Evolutionary conservation across 2,113 vertebrate species (phyloP).

Genomic region (Siniperca knerii): DNA sequence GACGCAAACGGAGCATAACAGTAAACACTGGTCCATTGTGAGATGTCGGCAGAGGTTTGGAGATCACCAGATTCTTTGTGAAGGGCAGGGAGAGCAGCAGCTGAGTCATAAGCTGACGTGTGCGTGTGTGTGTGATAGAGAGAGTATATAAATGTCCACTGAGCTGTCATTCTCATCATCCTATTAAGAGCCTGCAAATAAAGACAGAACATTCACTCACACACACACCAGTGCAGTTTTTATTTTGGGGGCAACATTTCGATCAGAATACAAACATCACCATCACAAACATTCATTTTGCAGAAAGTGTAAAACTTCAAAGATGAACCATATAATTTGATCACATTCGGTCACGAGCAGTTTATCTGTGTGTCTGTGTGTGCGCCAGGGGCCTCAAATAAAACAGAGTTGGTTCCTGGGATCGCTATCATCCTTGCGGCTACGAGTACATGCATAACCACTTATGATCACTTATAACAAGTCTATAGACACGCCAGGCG

Average conservation of each 20-base stretch:
- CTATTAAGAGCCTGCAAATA: neutral
- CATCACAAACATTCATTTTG: neutral
- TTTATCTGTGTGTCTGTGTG: slow-evolving; percentile 30
- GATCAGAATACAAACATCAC: neutral
- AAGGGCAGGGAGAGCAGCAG: slow-evolving; percentile 31
- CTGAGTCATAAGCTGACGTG: slow-evolving; percentile 35
- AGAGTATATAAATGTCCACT: neutral
- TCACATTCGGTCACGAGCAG: slow-evolving; percentile 53
- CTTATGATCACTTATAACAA: slow-evolving; percentile 71
- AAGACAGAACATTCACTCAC: neutral
- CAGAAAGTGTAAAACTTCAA: slow-evolving; percentile 54
- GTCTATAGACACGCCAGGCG: slow-evolving; percentile 59
- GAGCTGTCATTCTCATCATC: slow-evolving; percentile 8
- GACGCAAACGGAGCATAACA: slow-evolving; percentile 56
- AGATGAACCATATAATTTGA: slow-evolving; percentile 58
- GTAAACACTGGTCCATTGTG: slow-evolving; percentile 65
- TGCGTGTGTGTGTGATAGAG: neutral
- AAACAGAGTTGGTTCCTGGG: slow-evolving; percentile 48
- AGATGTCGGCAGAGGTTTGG: slow-evolving; percentile 46
- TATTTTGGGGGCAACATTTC: neutral
- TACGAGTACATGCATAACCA: slow-evolving; percentile 69
- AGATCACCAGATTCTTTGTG: slow-evolving; percentile 34
- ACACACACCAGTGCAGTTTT: neutral
- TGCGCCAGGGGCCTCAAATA: slow-evolving; percentile 56
- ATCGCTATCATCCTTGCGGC: slow-evolving; percentile 66